Evolutionary conservation across 35 echinoderm and acorn worm species (phyloP), one percentile per base, ranked within the genome.

Genomic region (Ophioderma brevispina): DNA sequence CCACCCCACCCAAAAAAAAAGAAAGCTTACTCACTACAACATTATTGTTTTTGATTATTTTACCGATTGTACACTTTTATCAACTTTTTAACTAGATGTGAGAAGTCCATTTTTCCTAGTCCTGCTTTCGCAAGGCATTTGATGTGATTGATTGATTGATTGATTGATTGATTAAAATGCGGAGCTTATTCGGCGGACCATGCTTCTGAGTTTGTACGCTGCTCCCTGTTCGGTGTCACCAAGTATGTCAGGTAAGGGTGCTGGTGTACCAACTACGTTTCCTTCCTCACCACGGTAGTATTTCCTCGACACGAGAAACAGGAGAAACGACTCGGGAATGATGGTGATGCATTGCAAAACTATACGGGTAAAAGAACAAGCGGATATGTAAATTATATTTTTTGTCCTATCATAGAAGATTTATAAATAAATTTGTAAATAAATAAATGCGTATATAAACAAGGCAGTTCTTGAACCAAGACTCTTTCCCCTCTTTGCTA

Each of bases 251-350:
- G 59, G 59, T 18, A 85, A 31, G 19, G 83, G 83, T 32, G 83
- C 46, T 34, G 83, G 83, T 23, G 33, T 59, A 37, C 83, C 83
- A 32, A 85, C 83, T 32, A 85, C 83, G 52, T 85, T 85, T 31
- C 83, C 32, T 17, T 85, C 83, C 6, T 31, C 55, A 18, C 28
- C 35, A 34, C 83, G 46, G 52, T 37, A 85, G 55, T 64, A 85
- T 64, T 59, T 85, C 30, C 52, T 37, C 8, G 35, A n/a, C 35
- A 59, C 32, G 55, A 85, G 52, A 23, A 36, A 43, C 10, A 85
- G 35, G n/a, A 85, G 19, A 4, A 59, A 64, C 0, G 50, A 85
- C 35, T 85, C 83, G 1, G 33, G 30, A 13, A 85, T 33, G 33
- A 85, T 31, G 52, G 35, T 5, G 13, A 85, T 37, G n/a, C 46